phyloP scores from a whole-genome alignment of 2,797 vertebrate species.

The Gymnothorax reevesii region DNA sequence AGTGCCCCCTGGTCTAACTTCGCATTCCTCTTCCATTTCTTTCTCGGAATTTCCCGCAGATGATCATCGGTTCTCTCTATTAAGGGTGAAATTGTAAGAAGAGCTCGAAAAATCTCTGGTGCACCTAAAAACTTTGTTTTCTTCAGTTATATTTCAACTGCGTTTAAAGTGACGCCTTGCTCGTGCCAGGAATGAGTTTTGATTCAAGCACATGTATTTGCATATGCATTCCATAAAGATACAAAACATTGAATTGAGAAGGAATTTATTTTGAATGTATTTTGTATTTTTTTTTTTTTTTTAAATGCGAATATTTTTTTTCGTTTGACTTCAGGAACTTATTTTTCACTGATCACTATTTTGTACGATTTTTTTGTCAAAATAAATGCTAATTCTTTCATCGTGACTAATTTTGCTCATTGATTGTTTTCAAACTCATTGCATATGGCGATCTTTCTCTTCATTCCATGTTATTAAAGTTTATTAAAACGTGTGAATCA shows the following conservation, averaged over 20 bases:
- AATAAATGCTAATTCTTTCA: conserved; percentile 26
- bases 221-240: background rate
- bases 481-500: background rate
- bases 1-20: conserved; percentile 59
- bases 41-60: background rate
- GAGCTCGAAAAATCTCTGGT: background rate
- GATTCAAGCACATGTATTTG: background rate
- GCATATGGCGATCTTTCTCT: background rate
- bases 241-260: background rate
- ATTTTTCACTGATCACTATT: background rate
- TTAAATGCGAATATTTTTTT: background rate
- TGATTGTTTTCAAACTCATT: background rate
- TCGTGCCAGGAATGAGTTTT: background rate
- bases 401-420: background rate
- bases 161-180: background rate
- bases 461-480: background rate
- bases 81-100: background rate
- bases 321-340: background rate
- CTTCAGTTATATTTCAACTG: background rate
- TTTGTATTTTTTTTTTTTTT: too few relatives aligned
- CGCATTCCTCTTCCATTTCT: background rate
- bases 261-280: background rate
- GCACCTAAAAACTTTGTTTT: background rate
- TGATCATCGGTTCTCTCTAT: background rate
- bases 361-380: background rate